Evolutionary conservation across 2,888 invertebrate species (phyloP), one percentile per base, ranked within the genome.

Genomic region (Pachycephus smyrnensis): DNA sequence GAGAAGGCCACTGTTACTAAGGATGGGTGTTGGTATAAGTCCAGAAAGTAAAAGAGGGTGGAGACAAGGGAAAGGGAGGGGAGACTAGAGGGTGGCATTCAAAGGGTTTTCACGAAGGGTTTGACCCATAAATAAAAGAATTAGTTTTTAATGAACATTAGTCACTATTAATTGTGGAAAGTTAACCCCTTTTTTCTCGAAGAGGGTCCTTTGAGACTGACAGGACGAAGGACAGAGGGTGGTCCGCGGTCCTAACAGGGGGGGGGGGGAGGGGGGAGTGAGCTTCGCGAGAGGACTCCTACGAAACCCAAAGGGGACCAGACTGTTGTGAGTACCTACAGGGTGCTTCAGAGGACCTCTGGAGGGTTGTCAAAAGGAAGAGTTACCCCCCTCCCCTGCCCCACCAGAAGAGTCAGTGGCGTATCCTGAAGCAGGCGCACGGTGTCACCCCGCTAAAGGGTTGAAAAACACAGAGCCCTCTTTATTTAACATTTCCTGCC

Each of bases 71-170:
- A 68, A 15, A 35, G 55, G 75, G 32, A 1, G 37, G 73, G 69
- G 73, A 73, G 74, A 73, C 15, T 3, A 75, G 81, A 76, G 79
- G 73, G 69, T 68, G 77, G 77, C 77, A 76, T 73, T 75, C 80
- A 81, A 82, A 81, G 84, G 79, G 84, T 80, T 86, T 55, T 55
- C 55, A 23, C 80, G 79, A 75, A 81, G 81, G 83, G 82, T 82
- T 55, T 55, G 80, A 82, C 81, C 82, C 83, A 84, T 88, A 88
- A 88, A 88, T 87, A 87, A 87, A 83, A 84, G 86, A 88, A 88
- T 88, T 88, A 88, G 86, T 85, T 88, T 88, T 88, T 87, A 88
- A 87, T 86, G 86, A 83, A 84, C 84, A 86, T 86, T 85, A 87
- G 87, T 84, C 84, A 87, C 87, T 87, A 88, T 88, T 88, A 88